Percentiles rank a stretch among this genome's conserved stretches.
Evolutionary conservation across 2,797 vertebrate species (phyloP).

Genomic region (Mus minutoides): DNA sequence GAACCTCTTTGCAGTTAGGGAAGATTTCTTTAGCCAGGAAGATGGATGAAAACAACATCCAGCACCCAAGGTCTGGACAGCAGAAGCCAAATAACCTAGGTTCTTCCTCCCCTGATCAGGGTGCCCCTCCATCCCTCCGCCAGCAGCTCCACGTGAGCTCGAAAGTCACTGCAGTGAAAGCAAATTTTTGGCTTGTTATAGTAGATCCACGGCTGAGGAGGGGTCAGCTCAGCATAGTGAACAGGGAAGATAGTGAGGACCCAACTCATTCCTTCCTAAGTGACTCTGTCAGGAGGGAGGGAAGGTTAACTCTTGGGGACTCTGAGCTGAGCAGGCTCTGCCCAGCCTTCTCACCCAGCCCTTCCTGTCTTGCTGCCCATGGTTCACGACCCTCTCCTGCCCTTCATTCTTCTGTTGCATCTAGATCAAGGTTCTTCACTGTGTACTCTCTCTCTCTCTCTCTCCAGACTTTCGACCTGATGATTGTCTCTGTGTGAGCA

Average conservation of each 20-base stretch:
- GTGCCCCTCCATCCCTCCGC: background rate
- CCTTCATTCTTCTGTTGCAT: slow-evolving; percentile 57
- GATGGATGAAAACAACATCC: too few species aligned
- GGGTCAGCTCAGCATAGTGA: slow-evolving; percentile 38
- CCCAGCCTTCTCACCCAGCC: background rate
- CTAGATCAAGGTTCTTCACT: background rate
- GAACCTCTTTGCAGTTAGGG: background rate
- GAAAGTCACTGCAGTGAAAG: background rate
- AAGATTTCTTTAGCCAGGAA: background rate
- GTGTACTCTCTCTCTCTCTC: too few species aligned
- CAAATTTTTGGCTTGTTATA: background rate
- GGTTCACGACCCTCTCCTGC: slow-evolving; percentile 41
- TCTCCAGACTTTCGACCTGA: background rate
- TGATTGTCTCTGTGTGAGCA: background rate
- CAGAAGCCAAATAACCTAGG: background rate
- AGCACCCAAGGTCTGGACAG: background rate
- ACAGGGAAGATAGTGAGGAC: background rate
- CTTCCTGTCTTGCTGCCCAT: background rate
- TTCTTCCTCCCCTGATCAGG: background rate
- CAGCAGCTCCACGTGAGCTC: background rate
- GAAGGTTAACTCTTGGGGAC: background rate
- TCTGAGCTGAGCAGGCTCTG: background rate
- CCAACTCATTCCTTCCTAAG: background rate
- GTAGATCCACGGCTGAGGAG: background rate
- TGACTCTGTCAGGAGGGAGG: background rate